Evolutionary conservation across 2,888 invertebrate species (phyloP).

Genomic region (Aporophyla lueneburgensis): DNA sequence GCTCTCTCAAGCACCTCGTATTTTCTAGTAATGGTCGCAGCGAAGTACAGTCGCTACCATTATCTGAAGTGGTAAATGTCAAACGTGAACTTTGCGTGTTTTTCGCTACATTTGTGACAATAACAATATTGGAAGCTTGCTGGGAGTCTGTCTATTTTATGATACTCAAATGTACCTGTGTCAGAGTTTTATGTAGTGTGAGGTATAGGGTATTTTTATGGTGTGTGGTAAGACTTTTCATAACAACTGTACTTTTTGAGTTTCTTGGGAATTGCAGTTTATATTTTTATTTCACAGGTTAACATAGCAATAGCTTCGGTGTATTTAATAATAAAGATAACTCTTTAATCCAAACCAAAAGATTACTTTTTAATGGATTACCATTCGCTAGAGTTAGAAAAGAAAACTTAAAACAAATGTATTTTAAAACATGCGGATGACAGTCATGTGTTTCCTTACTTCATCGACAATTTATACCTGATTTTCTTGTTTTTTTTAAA

Average conservation of each 20-base stretch:
- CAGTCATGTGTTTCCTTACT: too few species aligned
- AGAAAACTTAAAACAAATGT: too few species aligned
- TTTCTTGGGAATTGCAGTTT: too few species aligned
- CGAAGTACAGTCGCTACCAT: slow-evolving; percentile 52
- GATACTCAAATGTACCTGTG: slow-evolving; percentile 44
- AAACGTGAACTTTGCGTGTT: slow-evolving; percentile 54
- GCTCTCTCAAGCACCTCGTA: slow-evolving; percentile 44
- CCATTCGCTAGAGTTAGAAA: too few species aligned
- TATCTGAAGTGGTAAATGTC: slow-evolving; percentile 56
- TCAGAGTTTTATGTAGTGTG: slow-evolving; percentile 18
- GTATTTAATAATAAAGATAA: too few species aligned
- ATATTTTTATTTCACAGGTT: too few species aligned
- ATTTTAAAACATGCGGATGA: too few species aligned
- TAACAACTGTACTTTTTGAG: neutral
- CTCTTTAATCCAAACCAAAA: too few species aligned
- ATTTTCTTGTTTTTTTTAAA: too few species aligned
- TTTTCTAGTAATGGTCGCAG: slow-evolving; percentile 41
- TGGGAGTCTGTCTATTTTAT: slow-evolving; percentile 59
- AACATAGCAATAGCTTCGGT: too few species aligned
- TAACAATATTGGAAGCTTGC: slow-evolving; percentile 64
- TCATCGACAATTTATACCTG: too few species aligned
- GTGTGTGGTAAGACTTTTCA: neutral
- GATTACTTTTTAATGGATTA: too few species aligned
- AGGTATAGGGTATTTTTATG: neutral
- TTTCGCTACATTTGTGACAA: slow-evolving; percentile 68